Percentiles rank a stretch among this genome's conserved stretches.
Evolutionary conservation across 2,113 vertebrate species (phyloP).

Genomic region (Syngnathus floridae): DNA sequence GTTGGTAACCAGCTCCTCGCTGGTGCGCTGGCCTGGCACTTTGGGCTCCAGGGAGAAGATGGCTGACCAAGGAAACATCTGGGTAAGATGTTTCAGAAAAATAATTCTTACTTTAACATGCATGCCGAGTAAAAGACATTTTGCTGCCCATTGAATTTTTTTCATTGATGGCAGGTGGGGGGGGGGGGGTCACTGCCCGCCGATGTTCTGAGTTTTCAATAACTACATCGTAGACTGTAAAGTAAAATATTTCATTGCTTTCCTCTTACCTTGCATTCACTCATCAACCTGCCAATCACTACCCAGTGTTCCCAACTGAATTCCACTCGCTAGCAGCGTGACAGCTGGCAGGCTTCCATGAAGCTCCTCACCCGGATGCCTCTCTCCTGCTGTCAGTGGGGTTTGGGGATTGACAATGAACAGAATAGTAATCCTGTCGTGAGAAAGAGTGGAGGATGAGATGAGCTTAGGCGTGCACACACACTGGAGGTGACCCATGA

Average conservation of each 20-base stretch:
- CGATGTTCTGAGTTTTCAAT: background rate
- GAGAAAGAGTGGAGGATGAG: slow-evolving; percentile 61
- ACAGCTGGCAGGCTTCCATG: slow-evolving; percentile 22
- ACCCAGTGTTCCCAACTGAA: slow-evolving; percentile 7
- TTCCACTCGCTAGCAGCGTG: slow-evolving; percentile 22
- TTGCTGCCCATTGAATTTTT: too few relatives aligned
- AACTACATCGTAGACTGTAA: background rate
- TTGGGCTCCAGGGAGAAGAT: slow-evolving; percentile 70
- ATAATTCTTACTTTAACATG: background rate
- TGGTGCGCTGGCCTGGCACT: slow-evolving; percentile 64
- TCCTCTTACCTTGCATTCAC: slow-evolving; percentile 41
- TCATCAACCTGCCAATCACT: slow-evolving; percentile 1
- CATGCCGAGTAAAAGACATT: too few relatives aligned
- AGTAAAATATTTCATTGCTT: background rate
- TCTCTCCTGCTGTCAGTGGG: slow-evolving; percentile 32
- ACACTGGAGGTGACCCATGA: slow-evolving; percentile 6
- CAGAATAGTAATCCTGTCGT: slow-evolving; percentile 63
- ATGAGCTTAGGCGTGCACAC: slow-evolving; percentile 49
- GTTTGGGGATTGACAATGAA: slow-evolving; percentile 55
- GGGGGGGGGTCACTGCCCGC: too few relatives aligned
- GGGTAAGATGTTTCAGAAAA: background rate
- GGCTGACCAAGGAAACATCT: slow-evolving; percentile 75
- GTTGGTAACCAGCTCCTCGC: slow-evolving; percentile 72
- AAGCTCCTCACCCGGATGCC: slow-evolving; percentile 31
- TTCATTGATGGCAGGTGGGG: too few relatives aligned